Conservation (phyloP, 1,140 invertebrate species). For the Ctenoplectra terminalis region DNA sequence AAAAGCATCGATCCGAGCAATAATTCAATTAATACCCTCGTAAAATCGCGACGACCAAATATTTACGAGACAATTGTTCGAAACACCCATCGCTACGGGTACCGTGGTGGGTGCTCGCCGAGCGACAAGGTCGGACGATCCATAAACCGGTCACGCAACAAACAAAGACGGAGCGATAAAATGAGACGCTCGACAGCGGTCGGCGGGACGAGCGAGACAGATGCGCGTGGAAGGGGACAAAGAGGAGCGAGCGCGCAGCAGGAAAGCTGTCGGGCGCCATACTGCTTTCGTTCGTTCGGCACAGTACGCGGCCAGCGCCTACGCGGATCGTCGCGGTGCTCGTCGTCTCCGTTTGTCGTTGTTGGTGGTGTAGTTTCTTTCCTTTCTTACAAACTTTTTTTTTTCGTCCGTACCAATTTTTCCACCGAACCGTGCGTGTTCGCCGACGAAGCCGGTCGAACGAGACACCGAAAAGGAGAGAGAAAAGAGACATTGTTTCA, state of each 20-base stretch:
- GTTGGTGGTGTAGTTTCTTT: constrained; percentile 33
- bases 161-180: neutral
- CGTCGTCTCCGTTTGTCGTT: constrained; percentile 35
- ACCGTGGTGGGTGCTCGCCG: neutral
- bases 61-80: neutral
- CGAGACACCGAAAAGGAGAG: too few species aligned
- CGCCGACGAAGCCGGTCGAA: constrained; percentile 13
- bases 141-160: neutral
- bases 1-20: too few species aligned
- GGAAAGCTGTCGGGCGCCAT: constrained; percentile 72
- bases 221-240: constrained; percentile 54
- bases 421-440: constrained; percentile 3
- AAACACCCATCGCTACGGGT: constrained; percentile 18
- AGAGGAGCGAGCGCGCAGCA: constrained; percentile 53
- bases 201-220: neutral
- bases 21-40: neutral
- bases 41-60: neutral
- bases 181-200: constrained; percentile 1
- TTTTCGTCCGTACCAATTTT: neutral
- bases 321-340: constrained; percentile 60
- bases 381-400: neutral
- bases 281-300: constrained; percentile 70
- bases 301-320: constrained; percentile 74
- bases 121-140: neutral
- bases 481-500: constrained; percentile 11